A percentile compares a stretch with the other conserved stretches of the same genome.
These are phyloP conservation scores for Myrmophylax atrothorax DNA, from an alignment of 2,113 vertebrate species.

Conservation along the genomic window DNA sequence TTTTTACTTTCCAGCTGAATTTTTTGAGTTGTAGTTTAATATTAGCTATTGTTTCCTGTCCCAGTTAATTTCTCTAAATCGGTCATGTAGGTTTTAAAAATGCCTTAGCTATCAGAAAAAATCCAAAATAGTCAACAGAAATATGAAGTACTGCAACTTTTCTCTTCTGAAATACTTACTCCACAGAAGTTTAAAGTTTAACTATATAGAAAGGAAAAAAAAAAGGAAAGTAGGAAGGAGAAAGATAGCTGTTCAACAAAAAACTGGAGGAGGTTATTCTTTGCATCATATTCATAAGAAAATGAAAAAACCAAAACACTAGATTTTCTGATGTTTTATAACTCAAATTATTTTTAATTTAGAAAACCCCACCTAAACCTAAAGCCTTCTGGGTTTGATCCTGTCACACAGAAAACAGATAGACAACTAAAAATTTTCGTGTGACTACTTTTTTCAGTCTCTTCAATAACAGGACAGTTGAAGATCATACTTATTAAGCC, in stretches of 20 bases:
- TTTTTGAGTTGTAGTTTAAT: neutral
- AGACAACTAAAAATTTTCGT: neutral
- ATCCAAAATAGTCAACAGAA: neutral
- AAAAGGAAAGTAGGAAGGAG: fast-evolving
- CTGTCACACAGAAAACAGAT: neutral
- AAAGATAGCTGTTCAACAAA: neutral
- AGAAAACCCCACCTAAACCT: neutral
- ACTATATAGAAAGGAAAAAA: neutral
- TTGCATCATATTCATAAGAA: neutral
- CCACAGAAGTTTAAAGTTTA: neutral
- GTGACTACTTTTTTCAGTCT: neutral
- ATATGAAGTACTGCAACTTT: neutral
- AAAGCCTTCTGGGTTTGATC: neutral
- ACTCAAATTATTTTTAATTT: neutral
- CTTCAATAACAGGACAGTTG: neutral
- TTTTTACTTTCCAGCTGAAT: neutral
- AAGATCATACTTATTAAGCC: neutral
- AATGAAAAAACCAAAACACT: neutral
- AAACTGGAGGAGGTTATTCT: neutral
- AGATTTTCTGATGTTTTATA: neutral
- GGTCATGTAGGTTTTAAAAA: neutral
- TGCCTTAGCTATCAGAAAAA: neutral
- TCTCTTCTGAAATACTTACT: neutral
- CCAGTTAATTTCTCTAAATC: neutral
- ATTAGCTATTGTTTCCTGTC: neutral